Conservation (phyloP, 2,797 vertebrate species). For the Neosilurus hyrtlii region DNA sequence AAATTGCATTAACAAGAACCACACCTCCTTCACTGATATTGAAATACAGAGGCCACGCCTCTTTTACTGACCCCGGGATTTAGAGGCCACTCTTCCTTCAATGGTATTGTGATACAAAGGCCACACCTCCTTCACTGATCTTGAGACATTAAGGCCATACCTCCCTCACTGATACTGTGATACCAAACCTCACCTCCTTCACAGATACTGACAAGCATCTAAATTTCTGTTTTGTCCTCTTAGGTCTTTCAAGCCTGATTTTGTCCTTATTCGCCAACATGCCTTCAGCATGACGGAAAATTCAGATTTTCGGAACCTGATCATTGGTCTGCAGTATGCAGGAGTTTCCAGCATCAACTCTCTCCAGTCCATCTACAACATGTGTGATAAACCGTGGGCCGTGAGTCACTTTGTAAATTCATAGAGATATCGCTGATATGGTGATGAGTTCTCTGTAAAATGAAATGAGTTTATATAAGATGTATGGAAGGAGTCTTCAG, state of each 20-base stretch:
- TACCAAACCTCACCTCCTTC: neutral
- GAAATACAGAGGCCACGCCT: neutral
- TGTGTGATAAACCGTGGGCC: constrained; percentile 98
- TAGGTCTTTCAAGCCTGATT: constrained; percentile 96
- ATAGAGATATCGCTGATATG: neutral
- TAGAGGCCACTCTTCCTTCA: neutral
- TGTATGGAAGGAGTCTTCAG: neutral
- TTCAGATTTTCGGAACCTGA: constrained; percentile 92
- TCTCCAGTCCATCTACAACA: constrained; percentile 93
- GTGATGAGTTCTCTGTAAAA: neutral
- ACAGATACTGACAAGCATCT: neutral
- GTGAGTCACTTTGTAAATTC: constrained; percentile 68
- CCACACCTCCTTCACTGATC: neutral
- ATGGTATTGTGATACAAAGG: neutral
- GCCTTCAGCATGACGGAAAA: constrained; percentile 96
- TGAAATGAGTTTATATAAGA: neutral
- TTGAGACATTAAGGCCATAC: neutral
- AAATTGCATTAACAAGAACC: no score
- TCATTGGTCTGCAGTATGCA: constrained; percentile 95
- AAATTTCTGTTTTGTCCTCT: neutral
- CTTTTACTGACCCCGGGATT: no score
- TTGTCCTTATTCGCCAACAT: constrained; percentile 92
- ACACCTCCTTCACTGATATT: neutral
- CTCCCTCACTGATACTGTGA: no score
- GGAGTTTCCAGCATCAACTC: constrained; percentile 90